A percentile compares a stretch with the other conserved stretches of the same genome.
Conservation (phyloP, 2,888 invertebrate species). For the Nipponacmea schrenckii region DNA sequence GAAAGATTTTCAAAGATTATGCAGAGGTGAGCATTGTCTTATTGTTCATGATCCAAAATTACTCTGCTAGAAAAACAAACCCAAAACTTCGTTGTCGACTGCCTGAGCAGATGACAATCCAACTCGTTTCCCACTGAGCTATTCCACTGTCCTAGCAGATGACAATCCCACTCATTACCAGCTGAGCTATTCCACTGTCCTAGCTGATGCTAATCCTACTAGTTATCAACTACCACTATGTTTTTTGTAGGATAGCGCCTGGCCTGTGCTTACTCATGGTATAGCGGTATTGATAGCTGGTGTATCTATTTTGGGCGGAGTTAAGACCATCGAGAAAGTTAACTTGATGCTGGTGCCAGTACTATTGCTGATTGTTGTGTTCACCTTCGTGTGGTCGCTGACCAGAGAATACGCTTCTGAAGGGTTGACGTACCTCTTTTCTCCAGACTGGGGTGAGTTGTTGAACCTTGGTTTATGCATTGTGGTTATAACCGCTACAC, state of each 20-base stretch:
- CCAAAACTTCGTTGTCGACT: too few relatives aligned
- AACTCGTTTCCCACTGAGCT: too few relatives aligned
- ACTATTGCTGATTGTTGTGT: slow-evolving; percentile 50
- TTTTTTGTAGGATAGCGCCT: slow-evolving; percentile 47
- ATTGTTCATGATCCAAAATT: too few relatives aligned
- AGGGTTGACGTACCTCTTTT: slow-evolving; percentile 58
- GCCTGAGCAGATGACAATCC: too few relatives aligned
- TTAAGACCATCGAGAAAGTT: slow-evolving; percentile 61
- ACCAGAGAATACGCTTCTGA: slow-evolving; percentile 48
- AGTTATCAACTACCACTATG: too few relatives aligned
- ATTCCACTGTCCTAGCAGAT: too few relatives aligned
- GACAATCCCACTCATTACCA: too few relatives aligned
- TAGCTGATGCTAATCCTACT: too few relatives aligned
- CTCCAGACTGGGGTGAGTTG: slow-evolving; percentile 57
- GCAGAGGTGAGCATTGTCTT: slow-evolving; percentile 43
- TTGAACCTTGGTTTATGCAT: too few relatives aligned
- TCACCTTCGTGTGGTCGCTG: slow-evolving; percentile 59
- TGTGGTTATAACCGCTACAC: too few relatives aligned
- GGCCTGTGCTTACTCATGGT: slow-evolving; percentile 57
- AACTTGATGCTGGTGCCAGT: slow-evolving; percentile 58
- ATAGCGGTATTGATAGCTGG: slow-evolving; percentile 48
- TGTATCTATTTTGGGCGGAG: slow-evolving; percentile 53
- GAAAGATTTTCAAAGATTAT: slow-evolving; percentile 50
- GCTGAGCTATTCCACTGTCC: too few relatives aligned
- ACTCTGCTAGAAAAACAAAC: too few relatives aligned